Conservation (phyloP, 2,888 invertebrate species). For the Electrophaes corylata region DNA sequence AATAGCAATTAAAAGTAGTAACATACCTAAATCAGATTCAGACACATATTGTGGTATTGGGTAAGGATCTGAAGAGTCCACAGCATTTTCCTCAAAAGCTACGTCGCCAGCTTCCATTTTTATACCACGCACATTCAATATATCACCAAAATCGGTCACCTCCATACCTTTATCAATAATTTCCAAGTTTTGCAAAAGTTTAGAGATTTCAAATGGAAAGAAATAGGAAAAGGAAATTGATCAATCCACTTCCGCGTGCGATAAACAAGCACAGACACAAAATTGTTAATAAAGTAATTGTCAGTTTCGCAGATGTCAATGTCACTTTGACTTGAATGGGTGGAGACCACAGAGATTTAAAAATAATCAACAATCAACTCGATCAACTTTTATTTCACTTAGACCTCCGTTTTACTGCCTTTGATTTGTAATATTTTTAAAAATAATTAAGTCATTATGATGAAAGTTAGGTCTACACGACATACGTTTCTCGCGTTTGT, state of each 20-base stretch:
- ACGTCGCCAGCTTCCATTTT: constrained; percentile 74
- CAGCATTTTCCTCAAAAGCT: constrained; percentile 59
- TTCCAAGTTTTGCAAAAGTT: constrained; percentile 45
- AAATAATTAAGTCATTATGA: too few species aligned
- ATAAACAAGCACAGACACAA: constrained; percentile 40
- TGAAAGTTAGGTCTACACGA: too few species aligned
- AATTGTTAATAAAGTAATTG: constrained; percentile 1
- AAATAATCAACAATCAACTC: too few species aligned
- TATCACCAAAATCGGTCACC: constrained; percentile 72
- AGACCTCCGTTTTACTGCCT: too few species aligned
- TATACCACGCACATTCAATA: constrained; percentile 69
- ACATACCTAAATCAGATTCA: constrained; percentile 76
- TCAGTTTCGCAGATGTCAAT: constrained; percentile 5
- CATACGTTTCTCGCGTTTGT: too few species aligned
- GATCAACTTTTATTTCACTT: too few species aligned
- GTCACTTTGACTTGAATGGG: not conserved
- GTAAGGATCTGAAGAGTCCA: constrained; percentile 62
- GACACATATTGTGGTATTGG: constrained; percentile 78
- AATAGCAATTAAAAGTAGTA: not conserved
- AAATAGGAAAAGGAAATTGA: constrained; percentile 67
- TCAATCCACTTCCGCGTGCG: constrained; percentile 78
- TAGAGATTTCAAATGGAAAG: constrained; percentile 35
- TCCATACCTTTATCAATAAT: constrained; percentile 57
- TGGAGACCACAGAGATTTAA: not conserved
- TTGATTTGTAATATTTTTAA: too few species aligned